Base-by-base conservation (phyloP, 2,113 vertebrate species). In the Psammodynastes pulverulentus region DNA sequence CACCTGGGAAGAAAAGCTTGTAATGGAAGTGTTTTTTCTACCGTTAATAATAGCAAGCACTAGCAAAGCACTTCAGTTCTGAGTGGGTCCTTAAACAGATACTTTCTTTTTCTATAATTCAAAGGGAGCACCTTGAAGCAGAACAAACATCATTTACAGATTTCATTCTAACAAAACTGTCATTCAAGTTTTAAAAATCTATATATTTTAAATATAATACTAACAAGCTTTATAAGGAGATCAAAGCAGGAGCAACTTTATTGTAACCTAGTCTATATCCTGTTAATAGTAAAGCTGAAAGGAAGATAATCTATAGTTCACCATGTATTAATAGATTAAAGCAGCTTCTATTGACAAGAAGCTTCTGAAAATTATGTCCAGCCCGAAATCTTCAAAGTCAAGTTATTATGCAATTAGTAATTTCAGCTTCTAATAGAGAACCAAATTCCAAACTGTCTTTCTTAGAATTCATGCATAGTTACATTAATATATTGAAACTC, bases 381-480 rank as follows among this genome's bases (percentile, higher is more conserved):
- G 86, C 86, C 26, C 79, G 87, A 88, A 93, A 86, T 90, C 58
- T 93, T 95, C 85, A 89, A 92, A 96, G 91, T 89, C 87, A 91
- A 89, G 39, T 94, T 94, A 62, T 94, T 1, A 0, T 17, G 56
- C 92, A 92, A 0, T 0, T 91, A 93, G 84, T 92, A 62, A 86
- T 93, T 96, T 94, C 87, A 92, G 58, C 56, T 94, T 62, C 46
- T 53, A 92, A 92, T 94, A 94, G 53, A 89, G 93, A 93, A 90
- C 12, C 67, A 62, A 92, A 52, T 92, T 88, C 87, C 93, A 62
- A 86, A 93, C 85, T 88, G 62, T 87, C 51, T 43, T 93, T 95
- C 21, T 87, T 49, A 67, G 86, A 43, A 51, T 48, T 51, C 46
- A 13, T 10, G 5, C 9, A 4, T 8, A 90, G 92, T 58, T 93